Evolutionary conservation across 2,888 invertebrate species (phyloP).

Genomic region (Aleiodes leptofemur): DNA sequence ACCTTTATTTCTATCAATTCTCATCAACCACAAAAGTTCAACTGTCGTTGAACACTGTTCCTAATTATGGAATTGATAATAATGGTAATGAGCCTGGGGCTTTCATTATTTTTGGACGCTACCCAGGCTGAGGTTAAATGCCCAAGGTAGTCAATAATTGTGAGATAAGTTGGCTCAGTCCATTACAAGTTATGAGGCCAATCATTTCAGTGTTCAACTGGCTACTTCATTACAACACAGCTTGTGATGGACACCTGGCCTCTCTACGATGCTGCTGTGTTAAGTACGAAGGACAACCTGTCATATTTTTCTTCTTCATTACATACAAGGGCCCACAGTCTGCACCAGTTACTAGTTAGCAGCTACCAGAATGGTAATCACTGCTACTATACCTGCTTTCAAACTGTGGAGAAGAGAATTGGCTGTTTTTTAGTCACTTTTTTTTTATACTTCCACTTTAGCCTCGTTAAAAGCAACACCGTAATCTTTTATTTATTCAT

Average conservation of each 20-base stretch:
- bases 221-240: slow-evolving; percentile 53
- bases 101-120: not conserved
- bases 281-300: slow-evolving; percentile 55
- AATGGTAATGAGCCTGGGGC: not conserved
- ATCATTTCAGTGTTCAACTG: slow-evolving; percentile 17
- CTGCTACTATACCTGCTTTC: slow-evolving; percentile 18
- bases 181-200: slow-evolving; percentile 19
- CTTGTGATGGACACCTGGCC: slow-evolving; percentile 54
- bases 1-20: slow-evolving; percentile 15
- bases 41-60: not conserved
- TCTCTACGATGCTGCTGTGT: slow-evolving; percentile 48
- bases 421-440: not conserved
- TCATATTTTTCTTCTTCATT: slow-evolving; percentile 56
- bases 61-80: slow-evolving; percentile 2
- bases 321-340: slow-evolving; percentile 28
- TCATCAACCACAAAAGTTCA: not conserved
- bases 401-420: slow-evolving; percentile 27
- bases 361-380: slow-evolving; percentile 36
- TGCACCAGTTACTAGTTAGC: slow-evolving; percentile 42
- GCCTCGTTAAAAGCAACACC: slow-evolving; percentile 20
- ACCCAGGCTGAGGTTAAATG: slow-evolving; percentile 24
- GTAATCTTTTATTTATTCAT: slow-evolving; percentile 30
- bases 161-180: slow-evolving; percentile 6
- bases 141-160: slow-evolving; percentile 1
- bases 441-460: slow-evolving; percentile 6